These are phyloP conservation scores for Propithecus perrieri DNA, from an alignment of 2,797 vertebrate species.

Conservation along the genomic window DNA sequence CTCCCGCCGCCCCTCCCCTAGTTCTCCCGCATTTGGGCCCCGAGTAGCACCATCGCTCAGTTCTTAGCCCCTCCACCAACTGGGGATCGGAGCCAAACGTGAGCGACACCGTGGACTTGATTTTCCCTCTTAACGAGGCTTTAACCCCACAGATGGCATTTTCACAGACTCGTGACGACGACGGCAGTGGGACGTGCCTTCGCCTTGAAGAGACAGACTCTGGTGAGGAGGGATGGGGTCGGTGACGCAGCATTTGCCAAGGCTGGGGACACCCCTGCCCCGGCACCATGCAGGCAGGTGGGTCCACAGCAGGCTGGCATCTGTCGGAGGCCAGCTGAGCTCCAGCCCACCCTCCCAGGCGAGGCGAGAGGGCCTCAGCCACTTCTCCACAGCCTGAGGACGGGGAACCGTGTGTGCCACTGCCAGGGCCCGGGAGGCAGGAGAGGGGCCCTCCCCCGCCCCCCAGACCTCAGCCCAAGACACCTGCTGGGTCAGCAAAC, in stretches of 20 bases:
- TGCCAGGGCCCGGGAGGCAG: accelerated
- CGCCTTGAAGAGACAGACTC: accelerated
- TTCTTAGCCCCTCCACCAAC: background rate
- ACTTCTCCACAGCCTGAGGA: no score
- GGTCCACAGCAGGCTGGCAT: accelerated
- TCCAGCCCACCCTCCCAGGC: background rate
- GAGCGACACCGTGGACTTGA: background rate
- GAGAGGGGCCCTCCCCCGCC: background rate
- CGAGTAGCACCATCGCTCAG: background rate
- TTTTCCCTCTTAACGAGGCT: background rate
- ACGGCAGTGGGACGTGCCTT: accelerated
- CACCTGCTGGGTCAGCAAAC: background rate
- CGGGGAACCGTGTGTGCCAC: accelerated
- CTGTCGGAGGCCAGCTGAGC: background rate
- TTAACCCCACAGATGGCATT: background rate
- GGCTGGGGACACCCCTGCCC: accelerated
- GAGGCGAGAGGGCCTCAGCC: background rate
- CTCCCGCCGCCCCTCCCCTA: background rate
- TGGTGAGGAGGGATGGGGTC: accelerated
- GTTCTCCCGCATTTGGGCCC: background rate
- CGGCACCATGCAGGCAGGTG: background rate
- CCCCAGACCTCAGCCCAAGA: background rate
- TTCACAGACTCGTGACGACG: accelerated
- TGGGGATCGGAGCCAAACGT: background rate
- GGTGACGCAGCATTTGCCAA: accelerated